Evolutionary conservation across 2,888 invertebrate genomes (phyloP).

Genomic region (Salticus scenicus): DNA sequence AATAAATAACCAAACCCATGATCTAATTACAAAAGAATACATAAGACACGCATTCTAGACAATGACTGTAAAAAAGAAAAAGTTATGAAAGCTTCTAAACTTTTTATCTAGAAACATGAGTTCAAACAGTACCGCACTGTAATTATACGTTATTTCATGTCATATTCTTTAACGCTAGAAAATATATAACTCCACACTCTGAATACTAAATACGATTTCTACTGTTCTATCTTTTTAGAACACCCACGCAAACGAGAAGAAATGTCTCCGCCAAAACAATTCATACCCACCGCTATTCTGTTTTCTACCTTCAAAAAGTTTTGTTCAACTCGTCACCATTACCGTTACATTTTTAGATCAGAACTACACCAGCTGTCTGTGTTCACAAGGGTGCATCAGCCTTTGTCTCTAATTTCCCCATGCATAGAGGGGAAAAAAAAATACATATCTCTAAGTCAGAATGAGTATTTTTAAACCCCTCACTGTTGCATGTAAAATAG

Average conservation of each 20-base stretch:
- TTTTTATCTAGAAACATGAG: no score
- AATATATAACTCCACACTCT: background rate
- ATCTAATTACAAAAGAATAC: no score
- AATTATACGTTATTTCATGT: no score
- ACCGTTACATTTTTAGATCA: conserved; percentile 5
- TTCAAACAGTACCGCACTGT: no score
- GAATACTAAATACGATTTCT: background rate
- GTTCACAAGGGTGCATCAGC: background rate
- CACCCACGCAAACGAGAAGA: background rate
- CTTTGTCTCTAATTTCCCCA: background rate
- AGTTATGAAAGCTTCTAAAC: no score
- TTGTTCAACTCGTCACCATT: background rate
- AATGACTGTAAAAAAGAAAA: no score
- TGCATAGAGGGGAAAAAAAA: background rate
- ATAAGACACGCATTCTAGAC: no score
- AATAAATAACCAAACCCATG: no score
- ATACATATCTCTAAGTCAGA: background rate
- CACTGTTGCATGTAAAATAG: conserved; percentile 7
- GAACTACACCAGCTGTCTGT: background rate
- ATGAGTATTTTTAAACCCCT: conserved; percentile 2
- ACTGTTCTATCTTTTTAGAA: background rate
- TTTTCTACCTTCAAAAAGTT: background rate
- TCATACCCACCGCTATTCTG: background rate
- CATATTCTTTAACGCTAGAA: no score
- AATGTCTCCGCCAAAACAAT: background rate